Base-by-base conservation (phyloP, 2,797 vertebrate genomes). In the Paramormyrops hopkinsi region DNA sequence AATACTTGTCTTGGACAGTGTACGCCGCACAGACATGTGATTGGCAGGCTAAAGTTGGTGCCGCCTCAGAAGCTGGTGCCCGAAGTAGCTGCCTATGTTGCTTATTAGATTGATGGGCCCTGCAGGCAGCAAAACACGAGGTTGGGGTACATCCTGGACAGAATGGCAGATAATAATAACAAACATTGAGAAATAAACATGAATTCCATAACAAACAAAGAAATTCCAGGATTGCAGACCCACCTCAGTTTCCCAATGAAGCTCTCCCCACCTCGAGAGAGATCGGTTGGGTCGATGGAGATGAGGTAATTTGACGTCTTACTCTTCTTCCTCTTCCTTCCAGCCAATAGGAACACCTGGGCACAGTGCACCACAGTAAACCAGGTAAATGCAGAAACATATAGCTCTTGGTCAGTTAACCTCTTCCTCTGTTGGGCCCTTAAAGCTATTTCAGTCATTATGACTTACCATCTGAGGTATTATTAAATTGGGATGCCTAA, bases 231-330 rank as follows among this genome's bases (percentile, higher is more conserved):
- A 59, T 12, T 6, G 7, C 22, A 88, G 50, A 48, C 91, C 94
- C 96, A 98, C 98, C 98, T 97, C 90, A 99, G 94, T 95, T 99
- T 99, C 91, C 98, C 98, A 89, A 99, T 97, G 95, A 99, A 99
- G 94, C 98, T 99, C 94, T 99, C 98, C 92, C 98, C 98, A 90
- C 97, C 98, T 91, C 98, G 96, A 90, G 98, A 99, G 93, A 99
- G 95, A 94, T 99, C 98, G 56, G 98, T 99, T 88, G 98, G 98
- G 94, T 99, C 98, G 92, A 99, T 98, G 93, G 98, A 99, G 94
- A 99, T 99, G 95, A 99, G 98, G 97, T 99, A 99, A 98, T 99
- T 99, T 76, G 98, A 99, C 88, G 98, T 99, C 97, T 99, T 99
- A 94, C 98, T 99, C 97, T 99, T 99, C 97, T 99, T 99, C 92